phyloP scores from a whole-genome alignment of 2,888 invertebrate genomes.

The Deilephila porcellus region DNA sequence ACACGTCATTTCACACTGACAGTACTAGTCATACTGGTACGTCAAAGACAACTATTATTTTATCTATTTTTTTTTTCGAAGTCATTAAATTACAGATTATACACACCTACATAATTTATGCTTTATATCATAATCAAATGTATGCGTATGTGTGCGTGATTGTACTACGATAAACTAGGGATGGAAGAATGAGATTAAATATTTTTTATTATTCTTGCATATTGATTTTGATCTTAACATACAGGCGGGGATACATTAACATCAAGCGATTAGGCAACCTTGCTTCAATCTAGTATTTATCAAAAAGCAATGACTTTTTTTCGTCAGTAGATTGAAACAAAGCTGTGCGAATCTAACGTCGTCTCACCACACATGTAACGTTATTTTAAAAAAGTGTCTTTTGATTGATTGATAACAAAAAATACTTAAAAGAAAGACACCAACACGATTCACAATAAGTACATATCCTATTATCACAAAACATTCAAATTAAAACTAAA shows the following conservation, averaged over 20 bases:
- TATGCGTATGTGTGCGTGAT: constrained; percentile 40
- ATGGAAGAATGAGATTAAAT: constrained; percentile 32
- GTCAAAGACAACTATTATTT: constrained; percentile 28
- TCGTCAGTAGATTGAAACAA: constrained; percentile 61
- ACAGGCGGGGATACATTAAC: constrained; percentile 53
- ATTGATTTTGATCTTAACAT: constrained; percentile 44
- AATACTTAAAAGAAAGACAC: constrained; percentile 57
- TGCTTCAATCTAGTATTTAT: constrained; percentile 62
- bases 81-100: constrained; percentile 7
- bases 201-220: constrained; percentile 38
- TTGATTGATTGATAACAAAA: constrained; percentile 53
- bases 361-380: constrained; percentile 85
- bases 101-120: constrained; percentile 6
- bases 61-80: constrained; percentile 19
- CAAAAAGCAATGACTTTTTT: constrained; percentile 38
- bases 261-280: constrained; percentile 62
- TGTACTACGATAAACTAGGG: constrained; percentile 47
- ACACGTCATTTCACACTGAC: constrained; percentile 10
- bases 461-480: constrained; percentile 82
- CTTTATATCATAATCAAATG: constrained; percentile 24
- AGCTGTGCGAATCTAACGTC: constrained; percentile 73
- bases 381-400: constrained; percentile 70
- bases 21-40: constrained; percentile 34
- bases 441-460: constrained; percentile 62
- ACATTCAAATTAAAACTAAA: constrained; percentile 73